phyloP scores from a whole-genome alignment of 2,888 invertebrate species.

The Molanna angustata region DNA sequence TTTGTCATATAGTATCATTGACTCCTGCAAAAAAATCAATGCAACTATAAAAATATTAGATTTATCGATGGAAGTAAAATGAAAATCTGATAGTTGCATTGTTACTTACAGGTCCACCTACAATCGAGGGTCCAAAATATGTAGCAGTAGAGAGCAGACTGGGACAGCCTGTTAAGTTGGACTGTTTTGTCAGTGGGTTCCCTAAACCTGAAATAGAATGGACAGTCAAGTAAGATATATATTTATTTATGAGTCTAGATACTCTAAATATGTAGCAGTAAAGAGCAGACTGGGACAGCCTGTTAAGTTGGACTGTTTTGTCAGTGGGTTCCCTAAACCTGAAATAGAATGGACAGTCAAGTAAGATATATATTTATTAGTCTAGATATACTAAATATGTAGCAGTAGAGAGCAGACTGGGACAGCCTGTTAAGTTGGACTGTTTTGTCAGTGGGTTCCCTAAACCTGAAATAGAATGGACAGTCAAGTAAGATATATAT shows the following conservation, averaged over 20 bases:
- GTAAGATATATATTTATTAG: too few relatives aligned
- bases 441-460: constrained; percentile 51
- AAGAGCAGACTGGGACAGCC: constrained; percentile 45
- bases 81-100: too few relatives aligned
- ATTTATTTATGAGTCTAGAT: too few relatives aligned
- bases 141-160: constrained; percentile 42
- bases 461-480: constrained; percentile 46
- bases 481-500: constrained; percentile 44
- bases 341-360: constrained; percentile 46
- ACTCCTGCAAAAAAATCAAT: too few relatives aligned
- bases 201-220: constrained; percentile 48
- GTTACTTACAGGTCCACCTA: constrained; percentile 22
- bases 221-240: constrained; percentile 46
- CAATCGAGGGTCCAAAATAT: constrained; percentile 24
- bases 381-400: too few relatives aligned
- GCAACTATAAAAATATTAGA: too few relatives aligned
- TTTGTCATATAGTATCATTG: too few relatives aligned
- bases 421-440: constrained; percentile 45
- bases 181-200: constrained; percentile 47
- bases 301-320: constrained; percentile 48
- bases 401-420: too few relatives aligned
- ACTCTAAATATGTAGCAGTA: too few relatives aligned
- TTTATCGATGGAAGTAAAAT: too few relatives aligned
- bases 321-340: constrained; percentile 48
- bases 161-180: constrained; percentile 45